A percentile compares a stretch with the other conserved stretches of the same genome.
These are phyloP conservation scores for Sebastes diaconus DNA, from an alignment of 2,797 vertebrate genomes.

Conservation along the genomic window DNA sequence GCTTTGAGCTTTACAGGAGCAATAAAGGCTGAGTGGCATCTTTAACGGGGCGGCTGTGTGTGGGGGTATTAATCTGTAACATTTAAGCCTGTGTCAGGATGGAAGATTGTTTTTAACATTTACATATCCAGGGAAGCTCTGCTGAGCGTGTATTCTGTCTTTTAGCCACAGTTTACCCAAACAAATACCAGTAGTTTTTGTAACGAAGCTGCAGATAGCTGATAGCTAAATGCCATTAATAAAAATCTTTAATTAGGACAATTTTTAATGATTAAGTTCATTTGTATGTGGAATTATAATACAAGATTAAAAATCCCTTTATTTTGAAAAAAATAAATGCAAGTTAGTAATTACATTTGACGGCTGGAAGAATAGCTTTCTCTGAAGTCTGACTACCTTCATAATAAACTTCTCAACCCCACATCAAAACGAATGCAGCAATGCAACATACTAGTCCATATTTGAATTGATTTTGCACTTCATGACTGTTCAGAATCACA, in stretches of 20 bases:
- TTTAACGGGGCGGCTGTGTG: slow-evolving; percentile 63
- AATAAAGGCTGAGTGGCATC: slow-evolving; percentile 72
- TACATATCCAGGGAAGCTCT: slow-evolving; percentile 20
- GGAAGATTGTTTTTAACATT: slow-evolving; percentile 39
- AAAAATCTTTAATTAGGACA: background rate
- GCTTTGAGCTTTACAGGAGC: slow-evolving; percentile 62
- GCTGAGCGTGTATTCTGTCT: slow-evolving; percentile 1
- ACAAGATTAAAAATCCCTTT: background rate
- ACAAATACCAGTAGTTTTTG: background rate
- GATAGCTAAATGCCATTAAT: background rate
- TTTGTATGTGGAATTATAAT: background rate
- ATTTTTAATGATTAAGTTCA: background rate
- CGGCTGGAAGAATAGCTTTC: background rate
- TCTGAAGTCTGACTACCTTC: background rate
- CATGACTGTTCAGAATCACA: background rate
- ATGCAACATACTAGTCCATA: background rate
- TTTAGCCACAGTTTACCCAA: background rate
- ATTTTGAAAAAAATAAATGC: background rate
- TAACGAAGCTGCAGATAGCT: background rate
- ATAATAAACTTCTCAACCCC: background rate
- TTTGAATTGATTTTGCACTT: background rate
- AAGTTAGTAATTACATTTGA: background rate
- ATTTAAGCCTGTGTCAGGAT: slow-evolving; percentile 55
- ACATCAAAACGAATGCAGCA: background rate
- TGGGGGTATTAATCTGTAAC: slow-evolving; percentile 63